Evolutionary conservation across 1,140 invertebrate genomes (phyloP).

Genomic region (Bombus soroeensis): DNA sequence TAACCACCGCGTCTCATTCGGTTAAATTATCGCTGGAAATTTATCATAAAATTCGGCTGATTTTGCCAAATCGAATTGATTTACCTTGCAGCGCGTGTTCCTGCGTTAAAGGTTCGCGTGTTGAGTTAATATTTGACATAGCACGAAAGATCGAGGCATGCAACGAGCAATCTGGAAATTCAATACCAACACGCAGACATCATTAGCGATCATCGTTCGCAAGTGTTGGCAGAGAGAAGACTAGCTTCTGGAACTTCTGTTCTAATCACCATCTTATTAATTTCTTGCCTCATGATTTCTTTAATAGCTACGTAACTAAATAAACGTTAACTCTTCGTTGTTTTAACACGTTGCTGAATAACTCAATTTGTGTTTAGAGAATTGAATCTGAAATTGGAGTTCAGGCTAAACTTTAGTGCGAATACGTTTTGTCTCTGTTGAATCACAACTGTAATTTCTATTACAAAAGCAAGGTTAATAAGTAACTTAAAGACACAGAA

Average conservation of each 20-base stretch:
- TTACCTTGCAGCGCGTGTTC: neutral
- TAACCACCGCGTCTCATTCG: too few relatives aligned
- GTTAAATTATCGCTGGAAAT: neutral
- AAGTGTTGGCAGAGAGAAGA: neutral
- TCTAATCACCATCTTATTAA: neutral
- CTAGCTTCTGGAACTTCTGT: neutral
- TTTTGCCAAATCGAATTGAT: neutral
- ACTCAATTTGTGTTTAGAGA: neutral
- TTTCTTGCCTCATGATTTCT: neutral
- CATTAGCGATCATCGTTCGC: neutral
- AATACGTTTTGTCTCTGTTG: neutral
- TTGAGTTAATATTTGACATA: slow-evolving; percentile 37
- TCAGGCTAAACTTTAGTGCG: too few relatives aligned
- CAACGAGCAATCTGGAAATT: slow-evolving; percentile 45
- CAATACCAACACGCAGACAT: slow-evolving; percentile 17
- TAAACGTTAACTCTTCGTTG: too few relatives aligned
- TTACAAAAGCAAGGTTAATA: neutral
- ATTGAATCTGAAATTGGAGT: neutral
- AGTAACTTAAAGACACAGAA: neutral
- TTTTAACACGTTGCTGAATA: neutral
- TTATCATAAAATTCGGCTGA: neutral
- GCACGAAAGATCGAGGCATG: slow-evolving; percentile 40
- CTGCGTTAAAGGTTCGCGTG: slow-evolving; percentile 27
- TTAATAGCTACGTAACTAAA: neutral
- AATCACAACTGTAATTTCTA: neutral